Conservation (phyloP, 2,797 vertebrate genomes). For the Merluccius polli region DNA sequence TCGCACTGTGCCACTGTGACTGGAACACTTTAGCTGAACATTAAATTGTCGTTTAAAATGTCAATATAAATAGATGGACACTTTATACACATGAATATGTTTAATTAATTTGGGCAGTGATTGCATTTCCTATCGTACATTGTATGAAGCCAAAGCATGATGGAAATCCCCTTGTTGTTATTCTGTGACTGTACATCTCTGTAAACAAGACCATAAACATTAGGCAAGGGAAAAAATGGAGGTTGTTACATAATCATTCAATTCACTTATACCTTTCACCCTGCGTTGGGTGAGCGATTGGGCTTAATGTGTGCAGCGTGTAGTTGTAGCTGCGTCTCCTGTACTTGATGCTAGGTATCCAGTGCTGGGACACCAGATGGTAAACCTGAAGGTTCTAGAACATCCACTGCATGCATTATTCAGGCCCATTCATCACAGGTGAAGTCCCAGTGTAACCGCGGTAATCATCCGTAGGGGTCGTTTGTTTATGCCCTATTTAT, state of each 20-base stretch:
- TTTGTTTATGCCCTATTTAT: slow-evolving; percentile 62
- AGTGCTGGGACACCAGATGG: slow-evolving; percentile 54
- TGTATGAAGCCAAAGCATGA: neutral
- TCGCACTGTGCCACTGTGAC: neutral
- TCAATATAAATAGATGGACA: neutral
- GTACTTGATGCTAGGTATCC: slow-evolving; percentile 1
- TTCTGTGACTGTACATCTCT: neutral
- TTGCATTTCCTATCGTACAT: neutral
- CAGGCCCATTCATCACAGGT: slow-evolving; percentile 62
- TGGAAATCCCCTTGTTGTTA: neutral
- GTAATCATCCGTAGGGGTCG: slow-evolving; percentile 46
- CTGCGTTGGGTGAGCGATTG: neutral
- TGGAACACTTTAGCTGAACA: neutral
- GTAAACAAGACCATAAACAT: neutral
- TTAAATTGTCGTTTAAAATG: neutral
- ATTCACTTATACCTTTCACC: neutral
- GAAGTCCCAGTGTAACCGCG: slow-evolving; percentile 48
- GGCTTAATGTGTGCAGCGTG: neutral
- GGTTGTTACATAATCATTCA: neutral
- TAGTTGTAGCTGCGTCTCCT: neutral
- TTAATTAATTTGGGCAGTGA: neutral
- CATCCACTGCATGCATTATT: slow-evolving; percentile 61
- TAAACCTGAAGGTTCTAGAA: slow-evolving; percentile 59
- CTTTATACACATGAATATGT: neutral
- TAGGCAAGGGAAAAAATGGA: neutral